These are phyloP conservation scores for Charadrius vociferus DNA, from an alignment of 2,113 vertebrate species.

Conservation along the genomic window DNA sequence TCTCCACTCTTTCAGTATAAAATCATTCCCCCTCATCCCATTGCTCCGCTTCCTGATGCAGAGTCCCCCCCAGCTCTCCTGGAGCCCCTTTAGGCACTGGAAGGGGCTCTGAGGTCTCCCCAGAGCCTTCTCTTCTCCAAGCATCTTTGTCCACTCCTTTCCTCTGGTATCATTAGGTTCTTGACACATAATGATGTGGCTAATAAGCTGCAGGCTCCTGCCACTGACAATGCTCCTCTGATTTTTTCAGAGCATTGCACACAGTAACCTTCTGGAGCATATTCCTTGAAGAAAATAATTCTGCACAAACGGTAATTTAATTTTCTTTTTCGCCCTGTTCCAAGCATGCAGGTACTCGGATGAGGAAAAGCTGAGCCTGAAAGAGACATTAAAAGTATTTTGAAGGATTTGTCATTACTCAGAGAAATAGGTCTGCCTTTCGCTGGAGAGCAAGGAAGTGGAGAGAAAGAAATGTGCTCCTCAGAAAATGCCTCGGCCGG, in stretches of 20 bases:
- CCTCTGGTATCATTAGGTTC: not conserved
- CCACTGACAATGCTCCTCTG: not conserved
- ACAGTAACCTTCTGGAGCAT: not conserved
- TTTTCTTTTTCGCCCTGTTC: not conserved
- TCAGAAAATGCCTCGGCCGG: not conserved
- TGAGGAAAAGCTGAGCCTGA: not conserved
- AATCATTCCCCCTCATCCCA: too few species aligned
- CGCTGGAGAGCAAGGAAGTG: not conserved
- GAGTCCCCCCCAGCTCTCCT: too few species aligned
- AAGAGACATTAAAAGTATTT: not conserved
- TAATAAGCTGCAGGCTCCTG: not conserved
- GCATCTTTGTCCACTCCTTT: not conserved
- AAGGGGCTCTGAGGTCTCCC: too few species aligned
- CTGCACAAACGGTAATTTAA: not conserved
- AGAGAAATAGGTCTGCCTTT: not conserved
- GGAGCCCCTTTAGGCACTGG: too few species aligned
- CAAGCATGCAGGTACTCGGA: not conserved
- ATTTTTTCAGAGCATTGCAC: not conserved
- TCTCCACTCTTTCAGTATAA: too few species aligned
- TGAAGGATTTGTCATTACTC: conserved; percentile 17
- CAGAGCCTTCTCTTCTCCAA: too few species aligned
- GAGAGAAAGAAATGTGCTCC: not conserved
- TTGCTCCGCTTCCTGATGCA: too few species aligned
- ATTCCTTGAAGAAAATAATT: not conserved
- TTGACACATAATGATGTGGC: not conserved